phyloP scores from a whole-genome alignment of 2,888 invertebrate genomes.

The Yponomeuta malinellus region DNA sequence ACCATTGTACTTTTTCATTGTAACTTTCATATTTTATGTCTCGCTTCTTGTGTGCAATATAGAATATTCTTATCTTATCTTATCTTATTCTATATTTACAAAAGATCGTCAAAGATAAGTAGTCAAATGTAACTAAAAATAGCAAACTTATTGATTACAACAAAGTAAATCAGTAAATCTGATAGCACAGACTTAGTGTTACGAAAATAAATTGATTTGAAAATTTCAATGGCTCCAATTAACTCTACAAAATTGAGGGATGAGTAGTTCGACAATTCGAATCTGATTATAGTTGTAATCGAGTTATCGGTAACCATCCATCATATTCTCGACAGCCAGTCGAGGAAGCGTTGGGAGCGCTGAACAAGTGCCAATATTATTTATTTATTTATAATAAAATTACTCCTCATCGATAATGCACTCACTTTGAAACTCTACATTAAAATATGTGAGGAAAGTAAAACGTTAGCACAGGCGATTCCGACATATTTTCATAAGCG shows the following conservation, averaged over 20 bases:
- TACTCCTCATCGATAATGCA: not conserved
- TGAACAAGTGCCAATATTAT: conserved; percentile 34
- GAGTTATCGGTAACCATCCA: conserved; percentile 40
- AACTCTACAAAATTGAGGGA: not conserved
- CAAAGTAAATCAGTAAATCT: too few species aligned
- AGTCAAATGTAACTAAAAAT: too few species aligned
- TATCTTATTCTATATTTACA: too few species aligned
- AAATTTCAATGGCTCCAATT: not conserved
- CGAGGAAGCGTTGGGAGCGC: conserved; percentile 45
- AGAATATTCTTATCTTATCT: too few species aligned
- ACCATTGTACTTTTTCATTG: too few species aligned
- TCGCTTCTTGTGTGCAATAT: too few species aligned
- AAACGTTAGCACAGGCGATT: too few species aligned
- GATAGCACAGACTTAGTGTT: not conserved
- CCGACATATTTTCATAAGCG: too few species aligned
- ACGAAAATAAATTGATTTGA: not conserved
- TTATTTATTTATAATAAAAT: not conserved
- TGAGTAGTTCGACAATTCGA: conserved; percentile 1
- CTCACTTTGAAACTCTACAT: not conserved
- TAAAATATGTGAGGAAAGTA: not conserved
- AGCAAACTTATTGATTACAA: too few species aligned
- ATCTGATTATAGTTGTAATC: conserved; percentile 18
- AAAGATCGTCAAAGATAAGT: too few species aligned
- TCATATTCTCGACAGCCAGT: conserved; percentile 42
- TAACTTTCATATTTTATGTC: too few species aligned